Evolutionary conservation across 2,797 vertebrate species (phyloP), one percentile per base, ranked within the genome.

Genomic region (Fistularia commersonii): DNA sequence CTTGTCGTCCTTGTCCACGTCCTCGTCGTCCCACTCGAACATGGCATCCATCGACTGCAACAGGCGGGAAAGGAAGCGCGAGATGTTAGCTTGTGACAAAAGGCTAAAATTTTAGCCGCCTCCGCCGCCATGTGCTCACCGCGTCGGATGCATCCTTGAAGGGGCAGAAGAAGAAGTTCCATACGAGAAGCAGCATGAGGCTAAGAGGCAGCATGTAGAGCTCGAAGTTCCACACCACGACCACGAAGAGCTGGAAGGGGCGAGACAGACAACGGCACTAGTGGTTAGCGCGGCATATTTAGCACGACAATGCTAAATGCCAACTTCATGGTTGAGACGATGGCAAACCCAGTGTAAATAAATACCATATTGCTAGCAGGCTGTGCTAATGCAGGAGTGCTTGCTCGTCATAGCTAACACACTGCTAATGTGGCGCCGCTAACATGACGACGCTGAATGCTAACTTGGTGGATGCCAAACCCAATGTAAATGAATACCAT

Each of bases 161-260:
- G 3, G 86, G 88, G 73, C 78, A 57, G 53, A 94, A 89, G 81
- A 94, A 88, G 79, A 90, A 96, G 87, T 95, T 95, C 93, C 94
- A 98, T 41, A 82, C 81, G 69, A 98, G 78, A 13, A 94, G 85
- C 63, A 95, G 74, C 80, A 97, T 74, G 64, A 96, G 72, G 41
- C 74, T 77, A 74, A 97, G 77, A 0, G 95, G 95, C 61, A 95
- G 66, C 96, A 98, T 96, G 88, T 94, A 97, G 77, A 96, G 82
- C 86, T 98, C 93, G 55, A 98, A 95, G 89, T 96, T 97, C 96
- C 94, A 98, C 44, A 97, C 93, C 54, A 91, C 91, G 74, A 94
- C 78, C 74, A 98, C 91, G 38, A 97, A 98, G 48, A 96, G 75
- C 96, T 98, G 68, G 37, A n/a, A 4, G 0, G 6, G 23, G 23